Evolutionary conservation across 2,888 invertebrate genomes (phyloP), one percentile per base, ranked within the genome.

Genomic region (Lamellibrachia columna): DNA sequence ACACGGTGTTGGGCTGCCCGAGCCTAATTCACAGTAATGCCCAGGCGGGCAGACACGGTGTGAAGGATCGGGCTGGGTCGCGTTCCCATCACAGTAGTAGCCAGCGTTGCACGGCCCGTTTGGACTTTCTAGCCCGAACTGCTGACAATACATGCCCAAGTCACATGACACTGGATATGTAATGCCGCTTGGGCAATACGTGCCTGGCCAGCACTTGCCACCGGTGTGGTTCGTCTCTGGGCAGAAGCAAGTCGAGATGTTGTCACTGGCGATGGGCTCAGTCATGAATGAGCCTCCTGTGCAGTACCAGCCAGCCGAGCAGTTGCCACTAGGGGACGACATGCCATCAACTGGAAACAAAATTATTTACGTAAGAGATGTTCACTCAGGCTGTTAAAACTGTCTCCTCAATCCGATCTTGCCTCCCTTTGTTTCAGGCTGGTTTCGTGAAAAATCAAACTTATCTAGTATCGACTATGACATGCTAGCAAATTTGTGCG

Each of bases 271-370:
- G 22, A 94, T 93, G 0, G 96, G 96, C 93, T 94, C 93, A 0
- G 95, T 93, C 94, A 95, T 95, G 93, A 93, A 95, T 6, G 96
- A 95, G 0, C 94, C 94, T 3, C 96, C 96, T 3, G 95, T 95
- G 92, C 96, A 96, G 94, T 95, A 96, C 95, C 95, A 96, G 7
- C 96, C 96, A 7, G 94, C 95, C 0, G 95, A 93, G 93, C 96
- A 96, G 93, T 95, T 95, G 60, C 95, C 96, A 92, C 94, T 94
- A 0, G 96, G 95, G 6, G 92, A 92, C 9, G 94, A 92, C 92
- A 95, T 91, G 9, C 96, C 96, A 94, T 95, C 96, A 94, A 93
- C 96, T 96, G 94, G 8, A 93, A 75, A 55, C 55, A 15, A 3
- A 58, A 58, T 58, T 58, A 58, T 58, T 58, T 58, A 58, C 58